These are phyloP conservation scores for Gambusia yucatana DNA, from an alignment of 2,797 vertebrate genomes.

Conservation along the genomic window DNA sequence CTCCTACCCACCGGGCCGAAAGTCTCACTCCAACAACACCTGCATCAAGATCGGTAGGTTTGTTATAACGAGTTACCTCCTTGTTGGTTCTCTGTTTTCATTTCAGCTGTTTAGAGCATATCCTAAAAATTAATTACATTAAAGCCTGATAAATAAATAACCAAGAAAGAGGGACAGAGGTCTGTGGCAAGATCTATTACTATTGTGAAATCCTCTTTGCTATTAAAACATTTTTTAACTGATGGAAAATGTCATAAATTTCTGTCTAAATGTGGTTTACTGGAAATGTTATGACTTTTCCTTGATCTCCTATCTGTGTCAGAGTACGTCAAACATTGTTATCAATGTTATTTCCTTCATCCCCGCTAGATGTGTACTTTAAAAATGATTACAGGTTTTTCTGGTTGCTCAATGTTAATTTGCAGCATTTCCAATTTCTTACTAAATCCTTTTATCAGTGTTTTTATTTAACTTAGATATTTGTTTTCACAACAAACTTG, in stretches of 20 bases:
- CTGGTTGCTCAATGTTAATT: neutral
- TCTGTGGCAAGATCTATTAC: neutral
- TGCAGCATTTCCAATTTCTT: neutral
- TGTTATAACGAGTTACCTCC: neutral
- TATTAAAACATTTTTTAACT: neutral
- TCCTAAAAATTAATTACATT: neutral
- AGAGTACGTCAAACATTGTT: neutral
- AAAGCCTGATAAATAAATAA: neutral
- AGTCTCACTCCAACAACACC: conserved; percentile 93
- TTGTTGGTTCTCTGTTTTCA: neutral
- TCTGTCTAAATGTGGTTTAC: neutral
- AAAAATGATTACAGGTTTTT: neutral
- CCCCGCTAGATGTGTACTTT: neutral
- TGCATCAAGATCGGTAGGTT: conserved; percentile 95
- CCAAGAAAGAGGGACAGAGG: neutral
- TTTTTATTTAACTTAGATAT: neutral
- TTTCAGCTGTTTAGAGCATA: neutral
- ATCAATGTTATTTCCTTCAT: neutral
- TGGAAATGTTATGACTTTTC: neutral
- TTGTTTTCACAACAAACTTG: neutral
- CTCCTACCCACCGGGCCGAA: conserved; percentile 88
- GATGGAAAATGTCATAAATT: neutral
- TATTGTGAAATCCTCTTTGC: neutral
- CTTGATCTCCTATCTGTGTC: neutral
- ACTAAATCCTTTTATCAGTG: neutral